Evolutionary conservation across 2,113 vertebrate genomes (phyloP).

Genomic region (Archilochus colubris): DNA sequence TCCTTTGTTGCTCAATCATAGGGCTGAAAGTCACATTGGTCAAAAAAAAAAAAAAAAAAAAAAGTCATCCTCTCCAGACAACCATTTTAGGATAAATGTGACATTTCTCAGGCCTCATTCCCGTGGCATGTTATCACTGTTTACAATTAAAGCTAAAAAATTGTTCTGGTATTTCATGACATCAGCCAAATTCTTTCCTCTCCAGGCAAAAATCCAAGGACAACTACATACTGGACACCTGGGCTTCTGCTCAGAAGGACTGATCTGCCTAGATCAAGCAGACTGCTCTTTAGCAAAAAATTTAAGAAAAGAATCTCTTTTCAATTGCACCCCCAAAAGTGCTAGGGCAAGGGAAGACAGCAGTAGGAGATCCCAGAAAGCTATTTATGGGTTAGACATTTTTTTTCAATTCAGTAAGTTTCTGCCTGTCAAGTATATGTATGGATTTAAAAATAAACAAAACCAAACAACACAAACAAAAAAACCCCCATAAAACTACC

Average conservation of each 20-base stretch:
- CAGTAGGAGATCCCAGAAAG: background rate
- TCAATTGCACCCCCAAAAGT: background rate
- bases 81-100: slow-evolving; percentile 80
- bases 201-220: slow-evolving; percentile 75
- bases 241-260: slow-evolving; percentile 55
- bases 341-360: background rate
- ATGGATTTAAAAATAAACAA: background rate
- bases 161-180: slow-evolving; percentile 83
- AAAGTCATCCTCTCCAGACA: slow-evolving; percentile 42
- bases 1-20: slow-evolving; percentile 32
- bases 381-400: background rate
- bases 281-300: slow-evolving; percentile 1
- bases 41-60: background rate
- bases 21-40: background rate
- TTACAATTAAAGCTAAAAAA: slow-evolving; percentile 81
- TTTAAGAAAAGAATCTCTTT: background rate
- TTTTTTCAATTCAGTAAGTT: background rate
- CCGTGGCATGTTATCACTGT: slow-evolving; percentile 77
- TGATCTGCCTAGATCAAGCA: slow-evolving; percentile 9
- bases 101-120: slow-evolving; percentile 73
- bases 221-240: slow-evolving; percentile 74
- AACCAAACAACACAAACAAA: no score
- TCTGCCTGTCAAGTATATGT: background rate
- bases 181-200: slow-evolving; percentile 84
- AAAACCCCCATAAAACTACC: accelerated